phyloP scores from a whole-genome alignment of 2,113 vertebrate genomes.

The Melanerpes aurifrons region DNA sequence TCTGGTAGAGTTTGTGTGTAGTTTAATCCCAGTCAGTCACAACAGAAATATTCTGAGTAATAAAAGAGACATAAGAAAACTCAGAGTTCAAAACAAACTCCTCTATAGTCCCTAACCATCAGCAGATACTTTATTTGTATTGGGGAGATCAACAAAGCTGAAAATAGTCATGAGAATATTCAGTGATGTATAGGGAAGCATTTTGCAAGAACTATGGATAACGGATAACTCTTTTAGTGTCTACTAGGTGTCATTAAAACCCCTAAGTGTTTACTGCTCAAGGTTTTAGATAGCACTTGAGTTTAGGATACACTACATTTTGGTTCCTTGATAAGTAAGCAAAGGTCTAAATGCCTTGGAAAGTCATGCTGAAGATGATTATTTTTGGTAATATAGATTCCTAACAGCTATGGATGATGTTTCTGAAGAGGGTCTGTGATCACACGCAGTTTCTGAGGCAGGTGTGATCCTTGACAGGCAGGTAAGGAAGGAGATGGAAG shows the following conservation, averaged over 20 bases:
- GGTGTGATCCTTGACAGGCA: background rate
- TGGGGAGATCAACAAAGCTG: background rate
- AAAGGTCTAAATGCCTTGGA: background rate
- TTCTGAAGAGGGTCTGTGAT: background rate
- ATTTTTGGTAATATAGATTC: background rate
- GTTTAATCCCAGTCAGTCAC: background rate
- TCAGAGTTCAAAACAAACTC: background rate
- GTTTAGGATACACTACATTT: background rate
- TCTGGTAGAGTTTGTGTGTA: background rate
- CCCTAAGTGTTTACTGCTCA: background rate
- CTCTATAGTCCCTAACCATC: background rate
- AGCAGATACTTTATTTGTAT: background rate
- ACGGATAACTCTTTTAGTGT: background rate
- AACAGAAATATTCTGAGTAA: background rate
- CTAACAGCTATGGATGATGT: background rate
- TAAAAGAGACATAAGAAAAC: background rate
- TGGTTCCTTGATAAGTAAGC: background rate
- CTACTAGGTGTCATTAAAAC: background rate
- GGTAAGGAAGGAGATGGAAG: accelerated
- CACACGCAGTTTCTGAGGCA: background rate
- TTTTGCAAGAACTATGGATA: background rate
- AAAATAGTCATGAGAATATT: background rate
- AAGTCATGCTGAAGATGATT: background rate
- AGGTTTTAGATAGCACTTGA: background rate
- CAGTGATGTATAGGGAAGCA: background rate